phyloP scores from a whole-genome alignment of 2,113 vertebrate species.

The Micronisus gabar region DNA sequence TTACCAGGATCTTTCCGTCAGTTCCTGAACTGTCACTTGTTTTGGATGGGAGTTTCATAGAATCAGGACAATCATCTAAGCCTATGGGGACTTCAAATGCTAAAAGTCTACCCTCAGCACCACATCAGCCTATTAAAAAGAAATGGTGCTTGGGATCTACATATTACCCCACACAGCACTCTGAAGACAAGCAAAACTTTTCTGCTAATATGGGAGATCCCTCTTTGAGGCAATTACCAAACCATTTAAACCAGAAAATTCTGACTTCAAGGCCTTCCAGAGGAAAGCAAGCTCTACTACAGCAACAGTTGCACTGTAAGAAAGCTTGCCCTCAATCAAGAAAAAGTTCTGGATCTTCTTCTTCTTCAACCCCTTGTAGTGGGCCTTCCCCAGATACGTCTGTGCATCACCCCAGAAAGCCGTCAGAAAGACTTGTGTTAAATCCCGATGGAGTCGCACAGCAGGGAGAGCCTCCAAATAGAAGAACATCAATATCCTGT shows the following conservation, averaged over 20 bases:
- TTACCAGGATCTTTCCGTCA: slow-evolving; percentile 83
- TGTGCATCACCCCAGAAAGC: slow-evolving; percentile 32
- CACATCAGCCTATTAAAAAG: slow-evolving; percentile 24
- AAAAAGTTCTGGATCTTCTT: slow-evolving; percentile 57
- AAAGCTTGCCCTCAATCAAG: slow-evolving; percentile 33
- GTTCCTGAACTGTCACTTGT: slow-evolving; percentile 96
- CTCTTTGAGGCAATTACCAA: slow-evolving; percentile 46
- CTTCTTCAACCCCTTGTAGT: slow-evolving; percentile 62
- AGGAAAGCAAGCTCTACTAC: slow-evolving; percentile 37
- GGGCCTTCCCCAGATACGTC: slow-evolving; percentile 63
- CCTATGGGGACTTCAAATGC: not conserved
- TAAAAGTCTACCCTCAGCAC: slow-evolving; percentile 9
- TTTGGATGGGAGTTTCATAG: slow-evolving; percentile 79
- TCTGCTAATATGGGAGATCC: slow-evolving; percentile 27
- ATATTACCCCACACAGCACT: not conserved
- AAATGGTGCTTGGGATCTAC: not conserved
- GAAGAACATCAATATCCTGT: not conserved
- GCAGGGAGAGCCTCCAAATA: slow-evolving; percentile 24
- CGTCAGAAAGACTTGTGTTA: slow-evolving; percentile 25
- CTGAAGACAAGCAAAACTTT: slow-evolving; percentile 31
- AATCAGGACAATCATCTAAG: slow-evolving; percentile 36
- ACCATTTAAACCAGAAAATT: slow-evolving; percentile 29
- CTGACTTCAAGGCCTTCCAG: not conserved
- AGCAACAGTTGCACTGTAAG: slow-evolving; percentile 13
- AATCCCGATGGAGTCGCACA: not conserved